A percentile compares a stretch with the other conserved stretches of the same genome.
These are phyloP conservation scores for Epiblema foenella DNA, from an alignment of 2,888 invertebrate species.

Conservation along the genomic window DNA sequence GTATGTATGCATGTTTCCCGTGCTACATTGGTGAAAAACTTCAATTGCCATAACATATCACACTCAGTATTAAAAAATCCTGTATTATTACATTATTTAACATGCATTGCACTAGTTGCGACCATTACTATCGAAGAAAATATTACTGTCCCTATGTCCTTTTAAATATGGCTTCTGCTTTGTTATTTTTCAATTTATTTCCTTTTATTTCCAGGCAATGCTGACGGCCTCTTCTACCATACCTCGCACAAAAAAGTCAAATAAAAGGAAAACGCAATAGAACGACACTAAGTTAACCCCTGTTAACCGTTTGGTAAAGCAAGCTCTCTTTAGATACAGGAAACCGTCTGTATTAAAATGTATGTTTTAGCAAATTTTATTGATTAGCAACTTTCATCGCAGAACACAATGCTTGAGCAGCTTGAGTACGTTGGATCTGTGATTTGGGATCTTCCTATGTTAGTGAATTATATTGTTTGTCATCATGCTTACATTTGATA, in stretches of 20 bases:
- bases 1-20: neutral
- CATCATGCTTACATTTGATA: conserved; percentile 1
- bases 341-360: conserved; percentile 25
- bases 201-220: conserved; percentile 86
- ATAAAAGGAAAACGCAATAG: conserved; percentile 88
- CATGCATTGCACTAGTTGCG: neutral
- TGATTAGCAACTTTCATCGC: conserved; percentile 24
- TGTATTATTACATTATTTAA: neutral
- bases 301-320: neutral
- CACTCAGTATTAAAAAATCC: conserved; percentile 3
- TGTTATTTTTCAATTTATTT: conserved; percentile 70
- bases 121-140: neutral
- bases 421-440: conserved; percentile 29
- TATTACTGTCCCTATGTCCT: neutral
- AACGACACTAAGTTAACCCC: conserved; percentile 45
- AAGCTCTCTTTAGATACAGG: conserved; percentile 37
- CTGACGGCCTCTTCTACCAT: conserved; percentile 88
- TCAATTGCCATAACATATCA: neutral
- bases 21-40: neutral
- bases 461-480: conserved; percentile 19
- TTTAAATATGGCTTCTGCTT: conserved; percentile 62
- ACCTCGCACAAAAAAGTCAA: conserved; percentile 89
- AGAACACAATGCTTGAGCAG: conserved; percentile 30
- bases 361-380: conserved; percentile 22
- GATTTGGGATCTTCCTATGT: conserved; percentile 34